Conservation (phyloP, 1,140 invertebrate species). For the Conus betulinus region DNA sequence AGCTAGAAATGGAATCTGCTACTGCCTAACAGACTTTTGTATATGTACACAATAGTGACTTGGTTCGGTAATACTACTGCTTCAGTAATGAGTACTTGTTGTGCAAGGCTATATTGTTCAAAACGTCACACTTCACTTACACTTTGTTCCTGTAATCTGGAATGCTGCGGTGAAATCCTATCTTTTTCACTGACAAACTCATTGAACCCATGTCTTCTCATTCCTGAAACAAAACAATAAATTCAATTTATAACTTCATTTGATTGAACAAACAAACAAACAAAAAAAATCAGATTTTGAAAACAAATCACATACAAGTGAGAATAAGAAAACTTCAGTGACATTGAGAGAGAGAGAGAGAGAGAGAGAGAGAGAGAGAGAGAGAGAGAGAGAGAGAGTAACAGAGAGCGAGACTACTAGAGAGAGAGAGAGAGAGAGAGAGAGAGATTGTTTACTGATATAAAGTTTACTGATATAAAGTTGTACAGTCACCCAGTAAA, state of each 20-base stretch:
- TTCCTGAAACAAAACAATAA: slow-evolving; percentile 76
- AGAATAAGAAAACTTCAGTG: background rate
- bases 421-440: background rate
- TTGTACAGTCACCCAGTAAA: no score
- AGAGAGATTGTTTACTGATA: background rate
- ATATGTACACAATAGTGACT: no score
- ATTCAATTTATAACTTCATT: no score
- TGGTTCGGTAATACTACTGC: no score
- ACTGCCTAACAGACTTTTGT: no score
- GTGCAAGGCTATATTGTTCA: no score
- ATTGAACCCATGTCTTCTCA: slow-evolving; percentile 93
- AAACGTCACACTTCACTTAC: background rate
- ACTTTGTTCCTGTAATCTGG: slow-evolving; percentile 82
- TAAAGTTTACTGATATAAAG: no score
- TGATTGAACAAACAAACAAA: background rate
- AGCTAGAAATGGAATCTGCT: no score
- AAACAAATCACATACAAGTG: background rate
- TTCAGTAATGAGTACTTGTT: no score
- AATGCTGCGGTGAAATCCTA: slow-evolving; percentile 85
- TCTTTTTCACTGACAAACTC: slow-evolving; percentile 89
- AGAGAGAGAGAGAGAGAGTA: background rate
- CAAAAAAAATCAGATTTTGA: background rate
- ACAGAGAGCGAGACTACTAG: background rate
- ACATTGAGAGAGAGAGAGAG: background rate
- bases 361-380: background rate